Evolutionary conservation across 2,797 vertebrate genomes (phyloP).

Genomic region (Silurus aristotelis): DNA sequence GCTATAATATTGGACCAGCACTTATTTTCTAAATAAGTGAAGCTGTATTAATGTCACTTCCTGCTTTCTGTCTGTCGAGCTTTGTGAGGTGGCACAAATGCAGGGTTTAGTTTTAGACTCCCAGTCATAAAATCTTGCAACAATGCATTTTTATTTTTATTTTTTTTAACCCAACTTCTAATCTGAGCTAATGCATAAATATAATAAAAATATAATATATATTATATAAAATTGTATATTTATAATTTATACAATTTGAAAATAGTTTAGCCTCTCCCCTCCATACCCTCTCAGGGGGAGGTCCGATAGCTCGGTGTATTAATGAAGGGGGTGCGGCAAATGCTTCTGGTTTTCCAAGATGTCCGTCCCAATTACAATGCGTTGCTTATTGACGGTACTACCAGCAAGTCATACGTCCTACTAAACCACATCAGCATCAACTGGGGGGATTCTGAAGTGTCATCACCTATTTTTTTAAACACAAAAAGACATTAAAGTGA

Average conservation of each 20-base stretch:
- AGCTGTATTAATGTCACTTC: too few relatives aligned
- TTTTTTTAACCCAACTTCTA: neutral
- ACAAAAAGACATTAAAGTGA: neutral
- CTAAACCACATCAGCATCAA: neutral
- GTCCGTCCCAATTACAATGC: neutral
- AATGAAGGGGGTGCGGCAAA: too few relatives aligned
- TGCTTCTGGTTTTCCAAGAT: neutral
- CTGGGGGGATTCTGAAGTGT: neutral
- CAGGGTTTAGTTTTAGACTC: neutral
- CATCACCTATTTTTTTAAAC: neutral
- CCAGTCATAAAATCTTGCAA: neutral
- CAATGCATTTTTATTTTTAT: neutral
- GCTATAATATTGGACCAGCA: neutral
- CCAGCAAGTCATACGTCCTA: too few relatives aligned
- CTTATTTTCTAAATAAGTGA: neutral
- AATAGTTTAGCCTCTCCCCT: too few relatives aligned
- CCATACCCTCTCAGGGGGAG: neutral
- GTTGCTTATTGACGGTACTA: neutral
- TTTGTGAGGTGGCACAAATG: neutral
- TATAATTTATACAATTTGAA: too few relatives aligned
- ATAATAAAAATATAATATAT: neutral
- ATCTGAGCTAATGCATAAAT: neutral
- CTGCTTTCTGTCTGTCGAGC: neutral
- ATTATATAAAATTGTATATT: too few relatives aligned
- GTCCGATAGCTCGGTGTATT: neutral